Percentiles rank a stretch among this genome's conserved stretches.
phyloP scores from a whole-genome alignment of 2,797 vertebrate species.

The Cryptoprocta ferox region DNA sequence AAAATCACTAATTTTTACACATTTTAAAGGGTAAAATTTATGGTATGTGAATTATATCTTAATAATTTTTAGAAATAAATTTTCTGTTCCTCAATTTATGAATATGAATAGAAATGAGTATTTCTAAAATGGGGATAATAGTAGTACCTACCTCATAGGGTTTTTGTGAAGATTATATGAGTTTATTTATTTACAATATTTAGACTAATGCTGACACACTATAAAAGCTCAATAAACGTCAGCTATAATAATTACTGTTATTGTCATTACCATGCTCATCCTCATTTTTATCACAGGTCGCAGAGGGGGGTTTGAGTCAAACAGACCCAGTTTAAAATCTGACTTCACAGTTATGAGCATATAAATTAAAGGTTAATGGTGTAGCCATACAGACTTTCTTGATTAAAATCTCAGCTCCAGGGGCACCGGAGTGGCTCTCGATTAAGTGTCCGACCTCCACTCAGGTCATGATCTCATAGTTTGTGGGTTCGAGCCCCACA shows the following conservation, averaged over 20 bases:
- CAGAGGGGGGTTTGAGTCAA: neutral
- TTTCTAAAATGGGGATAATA: neutral
- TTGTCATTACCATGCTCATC: neutral
- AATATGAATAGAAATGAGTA: conserved; percentile 8
- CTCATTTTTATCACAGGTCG: conserved; percentile 28
- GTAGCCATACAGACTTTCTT: conserved; percentile 41
- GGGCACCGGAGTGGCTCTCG: too few relatives aligned
- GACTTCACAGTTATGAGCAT: neutral
- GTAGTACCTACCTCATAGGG: neutral
- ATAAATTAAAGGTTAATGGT: neutral
- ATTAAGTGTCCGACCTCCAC: too few relatives aligned
- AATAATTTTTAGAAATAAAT: conserved; percentile 18
- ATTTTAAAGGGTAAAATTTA: conserved; percentile 5
- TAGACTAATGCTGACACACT: conserved; percentile 12
- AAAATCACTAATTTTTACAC: conserved; percentile 51
- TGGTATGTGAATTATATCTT: neutral
- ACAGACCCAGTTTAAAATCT: conserved; percentile 15
- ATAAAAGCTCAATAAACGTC: conserved; percentile 33
- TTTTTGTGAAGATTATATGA: conserved; percentile 51
- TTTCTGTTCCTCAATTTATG: neutral
- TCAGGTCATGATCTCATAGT: too few relatives aligned
- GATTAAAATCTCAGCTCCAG: neutral
- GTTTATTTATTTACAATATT: neutral
- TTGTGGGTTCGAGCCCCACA: too few relatives aligned
- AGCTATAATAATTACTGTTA: conserved; percentile 24